Base-by-base conservation (phyloP, 1,140 invertebrate species). In the Zaprionus ornatus region DNA sequence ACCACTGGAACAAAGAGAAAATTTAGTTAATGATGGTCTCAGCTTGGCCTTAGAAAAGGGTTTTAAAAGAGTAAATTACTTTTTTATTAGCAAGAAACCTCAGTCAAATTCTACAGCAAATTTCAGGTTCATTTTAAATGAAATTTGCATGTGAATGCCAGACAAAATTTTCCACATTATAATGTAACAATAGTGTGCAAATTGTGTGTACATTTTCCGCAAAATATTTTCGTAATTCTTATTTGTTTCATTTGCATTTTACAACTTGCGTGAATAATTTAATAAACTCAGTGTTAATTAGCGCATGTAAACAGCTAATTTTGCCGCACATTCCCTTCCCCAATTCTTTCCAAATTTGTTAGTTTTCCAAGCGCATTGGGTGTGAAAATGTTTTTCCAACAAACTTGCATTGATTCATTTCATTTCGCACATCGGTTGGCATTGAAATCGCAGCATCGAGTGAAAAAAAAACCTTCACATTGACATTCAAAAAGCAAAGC, bases 381-480 rank as follows among this genome's bases (percentile, higher is more conserved):
- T 61, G 66, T 65, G 66, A 74, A 66, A 78, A 78, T 65, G 27
- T 64, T n/a, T 65, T 69, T 42, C 13, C 66, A 63, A 37, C 42
- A 59, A 70, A 75, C 13, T 56, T 17, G 40, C 61, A 75, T 50
- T 64, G 60, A 74, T 56, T 68, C 65, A 68, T 64, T 59, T 56
- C 9, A 74, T 64, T 74, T 77, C 57, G 37, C 75, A 69, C 73
- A 45, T 62, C 42, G 57, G 2, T 21, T 70, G 66, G 9, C 61
- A 60, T 60, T 67, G 64, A 27, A 54, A 67, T 65, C 32, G 10
- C 29, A 57, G 52, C n/a, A 71, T n/a, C 23, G 13, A 64, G 61
- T 9, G 23, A 23, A 42, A 48, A 74, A 45, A 50, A 74, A 79
- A 76, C 57, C 62, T 76, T 76, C 57, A 54, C 72, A 78, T 75